A percentile compares a stretch with the other conserved stretches of the same genome.
These are phyloP conservation scores for Alosa alosa DNA, from an alignment of 2,113 vertebrate genomes.

Conservation along the genomic window DNA sequence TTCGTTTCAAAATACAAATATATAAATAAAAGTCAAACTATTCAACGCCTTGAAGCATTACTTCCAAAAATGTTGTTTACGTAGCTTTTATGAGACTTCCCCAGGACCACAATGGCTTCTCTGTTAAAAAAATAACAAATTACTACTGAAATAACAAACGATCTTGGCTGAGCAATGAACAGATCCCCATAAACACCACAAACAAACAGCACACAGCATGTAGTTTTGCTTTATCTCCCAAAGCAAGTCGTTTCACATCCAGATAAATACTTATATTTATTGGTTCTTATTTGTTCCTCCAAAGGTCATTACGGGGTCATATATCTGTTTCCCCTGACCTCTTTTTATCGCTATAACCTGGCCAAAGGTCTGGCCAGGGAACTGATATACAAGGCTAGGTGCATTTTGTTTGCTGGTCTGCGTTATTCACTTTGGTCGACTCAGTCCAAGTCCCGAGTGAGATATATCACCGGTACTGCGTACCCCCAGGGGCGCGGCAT, in stretches of 20 bases:
- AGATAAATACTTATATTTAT: slow-evolving; percentile 25
- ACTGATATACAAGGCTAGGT: slow-evolving; percentile 34
- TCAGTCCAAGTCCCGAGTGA: slow-evolving; percentile 13
- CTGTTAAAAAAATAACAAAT: slow-evolving; percentile 3
- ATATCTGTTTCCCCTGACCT: slow-evolving; percentile 30
- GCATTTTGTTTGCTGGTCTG: slow-evolving; percentile 31
- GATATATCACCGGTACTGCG: slow-evolving; percentile 25
- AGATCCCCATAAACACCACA: slow-evolving; percentile 10
- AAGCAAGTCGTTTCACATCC: slow-evolving; percentile 2
- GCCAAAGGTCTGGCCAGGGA: neutral
- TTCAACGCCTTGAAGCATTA: neutral
- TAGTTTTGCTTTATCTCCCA: slow-evolving; percentile 18
- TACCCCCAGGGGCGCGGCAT: slow-evolving; percentile 16
- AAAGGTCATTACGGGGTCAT: slow-evolving; percentile 42
- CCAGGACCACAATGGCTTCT: neutral
- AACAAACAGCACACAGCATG: slow-evolving; percentile 21
- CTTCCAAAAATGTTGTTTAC: slow-evolving; percentile 1
- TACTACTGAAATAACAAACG: neutral
- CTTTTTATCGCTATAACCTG: slow-evolving; percentile 36
- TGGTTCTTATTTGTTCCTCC: slow-evolving; percentile 42
- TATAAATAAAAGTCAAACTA: neutral
- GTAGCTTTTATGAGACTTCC: slow-evolving; percentile 10
- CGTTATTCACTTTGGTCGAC: slow-evolving; percentile 50
- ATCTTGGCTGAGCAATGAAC: slow-evolving; percentile 1
- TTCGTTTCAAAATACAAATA: slow-evolving; percentile 17